Percentiles rank a stretch among this genome's conserved stretches.
These are phyloP conservation scores for Eonycteris spelaea DNA, from an alignment of 2,113 vertebrate genomes.

Conservation along the genomic window DNA sequence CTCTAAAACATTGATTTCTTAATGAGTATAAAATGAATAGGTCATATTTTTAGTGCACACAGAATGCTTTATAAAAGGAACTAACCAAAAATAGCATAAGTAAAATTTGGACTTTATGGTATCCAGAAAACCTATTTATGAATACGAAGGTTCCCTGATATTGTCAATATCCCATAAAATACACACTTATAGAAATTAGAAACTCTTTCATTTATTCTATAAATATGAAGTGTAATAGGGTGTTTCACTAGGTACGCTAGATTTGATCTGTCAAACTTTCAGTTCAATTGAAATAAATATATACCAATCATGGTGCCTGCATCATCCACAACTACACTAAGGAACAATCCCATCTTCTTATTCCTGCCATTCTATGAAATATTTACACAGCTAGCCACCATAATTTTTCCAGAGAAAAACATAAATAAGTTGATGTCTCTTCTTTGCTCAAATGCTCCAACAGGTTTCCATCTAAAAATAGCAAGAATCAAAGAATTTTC, in stretches of 20 bases:
- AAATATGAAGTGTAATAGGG: neutral
- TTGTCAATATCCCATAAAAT: neutral
- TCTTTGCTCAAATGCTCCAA: neutral
- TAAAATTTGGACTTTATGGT: neutral
- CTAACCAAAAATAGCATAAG: neutral
- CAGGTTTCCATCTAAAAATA: neutral
- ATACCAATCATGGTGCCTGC: neutral
- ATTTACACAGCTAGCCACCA: neutral
- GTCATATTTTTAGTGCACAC: conserved; percentile 12
- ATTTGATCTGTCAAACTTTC: neutral
- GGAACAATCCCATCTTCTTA: neutral
- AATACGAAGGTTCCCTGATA: neutral
- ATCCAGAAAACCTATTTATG: neutral
- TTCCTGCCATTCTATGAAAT: neutral
- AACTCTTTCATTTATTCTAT: neutral
- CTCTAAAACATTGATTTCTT: conserved; percentile 68
- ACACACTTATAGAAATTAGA: neutral
- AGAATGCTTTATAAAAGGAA: neutral
- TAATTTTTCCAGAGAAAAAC: neutral
- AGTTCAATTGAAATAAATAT: neutral
- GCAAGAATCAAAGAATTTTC: neutral
- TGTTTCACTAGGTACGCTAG: neutral
- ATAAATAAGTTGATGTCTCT: neutral
- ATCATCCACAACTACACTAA: neutral
- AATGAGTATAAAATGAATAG: conserved; percentile 61